Evolutionary conservation across 2,888 invertebrate species (phyloP).

Genomic region (Folsomia manolachei): DNA sequence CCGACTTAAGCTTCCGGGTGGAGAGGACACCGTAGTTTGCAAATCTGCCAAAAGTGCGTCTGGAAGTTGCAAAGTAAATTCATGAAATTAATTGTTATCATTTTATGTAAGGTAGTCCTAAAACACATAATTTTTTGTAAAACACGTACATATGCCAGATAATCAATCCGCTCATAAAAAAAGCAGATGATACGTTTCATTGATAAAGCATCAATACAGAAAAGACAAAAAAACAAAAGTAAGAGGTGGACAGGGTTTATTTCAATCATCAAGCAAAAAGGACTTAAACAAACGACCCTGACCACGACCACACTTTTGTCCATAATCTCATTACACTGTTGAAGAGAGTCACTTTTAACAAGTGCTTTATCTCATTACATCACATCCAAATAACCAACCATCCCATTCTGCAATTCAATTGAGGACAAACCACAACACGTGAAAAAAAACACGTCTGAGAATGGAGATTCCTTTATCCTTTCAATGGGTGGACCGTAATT

Average conservation of each 20-base stretch:
- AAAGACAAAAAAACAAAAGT: too few relatives aligned
- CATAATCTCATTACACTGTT: background rate
- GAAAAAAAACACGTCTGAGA: background rate
- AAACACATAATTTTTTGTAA: too few relatives aligned
- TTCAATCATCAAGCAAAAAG: background rate
- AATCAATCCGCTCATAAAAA: too few relatives aligned
- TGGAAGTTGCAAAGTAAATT: conserved; percentile 54
- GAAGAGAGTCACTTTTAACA: too few relatives aligned
- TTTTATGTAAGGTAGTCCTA: too few relatives aligned
- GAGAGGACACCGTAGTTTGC: conserved; percentile 81
- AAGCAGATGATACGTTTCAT: too few relatives aligned
- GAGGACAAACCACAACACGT: too few relatives aligned
- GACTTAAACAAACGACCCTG: conserved; percentile 3
- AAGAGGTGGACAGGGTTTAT: too few relatives aligned
- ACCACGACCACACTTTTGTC: conserved; percentile 5
- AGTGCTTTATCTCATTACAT: background rate
- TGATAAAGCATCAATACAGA: too few relatives aligned
- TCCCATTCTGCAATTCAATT: background rate
- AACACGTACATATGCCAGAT: too few relatives aligned
- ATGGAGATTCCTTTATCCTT: background rate
- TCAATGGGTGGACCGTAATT: conserved; percentile 8
- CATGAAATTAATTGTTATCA: background rate
- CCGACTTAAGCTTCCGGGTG: conserved; percentile 54
- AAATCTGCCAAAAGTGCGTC: conserved; percentile 94
- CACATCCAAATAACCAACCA: background rate